phyloP scores from a whole-genome alignment of 1,140 invertebrate genomes.

The Drosophila auraria region DNA sequence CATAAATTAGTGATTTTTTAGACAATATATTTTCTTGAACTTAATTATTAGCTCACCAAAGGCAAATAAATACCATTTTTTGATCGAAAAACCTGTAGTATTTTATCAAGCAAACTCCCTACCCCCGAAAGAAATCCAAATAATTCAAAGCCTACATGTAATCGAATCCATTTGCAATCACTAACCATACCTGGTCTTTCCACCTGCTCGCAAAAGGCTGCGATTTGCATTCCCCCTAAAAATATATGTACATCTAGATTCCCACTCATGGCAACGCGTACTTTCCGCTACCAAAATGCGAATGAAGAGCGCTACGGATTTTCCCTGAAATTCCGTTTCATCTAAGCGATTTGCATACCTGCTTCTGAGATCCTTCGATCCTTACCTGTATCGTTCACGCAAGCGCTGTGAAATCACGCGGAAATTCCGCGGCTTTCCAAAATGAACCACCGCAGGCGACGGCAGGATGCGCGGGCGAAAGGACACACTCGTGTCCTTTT shows the following conservation, averaged over 20 bases:
- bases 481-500: constrained; percentile 58
- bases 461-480: constrained; percentile 32
- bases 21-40: not conserved
- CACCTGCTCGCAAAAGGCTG: constrained; percentile 54
- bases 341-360: constrained; percentile 76
- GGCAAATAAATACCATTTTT: not conserved
- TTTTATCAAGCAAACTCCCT: not conserved
- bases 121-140: fast-evolving
- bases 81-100: not conserved
- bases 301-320: constrained; percentile 69
- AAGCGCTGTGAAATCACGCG: constrained; percentile 70
- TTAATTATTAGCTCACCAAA: not conserved
- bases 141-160: not conserved
- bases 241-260: not conserved
- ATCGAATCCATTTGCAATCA: not conserved
- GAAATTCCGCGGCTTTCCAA: constrained; percentile 69
- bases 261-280: constrained; percentile 48
- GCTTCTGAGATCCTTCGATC: constrained; percentile 12
- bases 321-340: constrained; percentile 70
- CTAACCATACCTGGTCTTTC: constrained; percentile 35
- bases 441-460: constrained; percentile 57
- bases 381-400: constrained; percentile 71
- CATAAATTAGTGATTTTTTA: not conserved
- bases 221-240: constrained; percentile 24
- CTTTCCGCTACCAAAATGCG: constrained; percentile 69